A percentile compares a stretch with the other conserved stretches of the same genome.
Evolutionary conservation across 1,140 invertebrate genomes (phyloP).

Genomic region (Drosophila nigrodunni): DNA sequence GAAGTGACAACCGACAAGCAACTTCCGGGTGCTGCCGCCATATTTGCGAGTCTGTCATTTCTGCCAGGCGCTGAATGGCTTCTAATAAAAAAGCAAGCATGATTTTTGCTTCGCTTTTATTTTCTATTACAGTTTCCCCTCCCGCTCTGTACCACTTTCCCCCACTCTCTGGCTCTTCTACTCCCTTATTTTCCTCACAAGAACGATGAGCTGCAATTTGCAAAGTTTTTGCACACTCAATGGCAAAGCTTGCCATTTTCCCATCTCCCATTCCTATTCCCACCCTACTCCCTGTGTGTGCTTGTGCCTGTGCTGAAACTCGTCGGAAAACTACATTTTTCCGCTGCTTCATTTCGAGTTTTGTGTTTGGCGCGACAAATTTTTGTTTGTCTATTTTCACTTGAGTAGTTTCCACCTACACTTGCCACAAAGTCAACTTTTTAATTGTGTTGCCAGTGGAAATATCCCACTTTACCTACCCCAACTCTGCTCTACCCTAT

Average conservation of each 20-base stretch:
- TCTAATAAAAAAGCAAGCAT: constrained; percentile 74
- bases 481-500: no score
- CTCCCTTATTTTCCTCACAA: neutral
- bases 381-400: constrained; percentile 38
- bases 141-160: no score
- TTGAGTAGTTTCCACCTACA: neutral
- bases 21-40: constrained; percentile 76
- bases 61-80: constrained; percentile 70
- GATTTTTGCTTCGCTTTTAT: constrained; percentile 76
- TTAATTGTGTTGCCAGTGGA: no score
- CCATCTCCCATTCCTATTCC: neutral
- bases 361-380: constrained; percentile 61
- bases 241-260: neutral
- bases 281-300: neutral
- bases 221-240: constrained; percentile 74
- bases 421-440: constrained; percentile 17
- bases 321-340: constrained; percentile 76
- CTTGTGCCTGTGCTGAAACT: constrained; percentile 35
- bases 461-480: no score
- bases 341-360: constrained; percentile 70
- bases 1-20: constrained; percentile 53
- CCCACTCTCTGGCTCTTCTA: neutral
- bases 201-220: constrained; percentile 80
- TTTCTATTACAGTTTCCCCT: constrained; percentile 65
- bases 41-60: constrained; percentile 59